These are phyloP conservation scores for Sylvilagus bachmani DNA, from an alignment of 2,113 vertebrate species.

Conservation along the genomic window DNA sequence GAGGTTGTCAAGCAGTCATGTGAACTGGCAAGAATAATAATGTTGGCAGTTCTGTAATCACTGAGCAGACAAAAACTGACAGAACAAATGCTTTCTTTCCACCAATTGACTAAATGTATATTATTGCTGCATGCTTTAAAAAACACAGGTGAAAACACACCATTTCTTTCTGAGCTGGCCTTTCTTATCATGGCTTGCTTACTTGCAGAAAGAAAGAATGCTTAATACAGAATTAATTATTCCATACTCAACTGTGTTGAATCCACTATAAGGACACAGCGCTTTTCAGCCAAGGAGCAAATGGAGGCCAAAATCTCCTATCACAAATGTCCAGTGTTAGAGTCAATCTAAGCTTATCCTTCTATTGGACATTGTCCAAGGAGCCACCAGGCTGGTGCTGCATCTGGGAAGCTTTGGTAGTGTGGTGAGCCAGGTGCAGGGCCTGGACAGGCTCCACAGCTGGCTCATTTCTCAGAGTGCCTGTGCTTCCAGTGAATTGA, in stretches of 20 bases:
- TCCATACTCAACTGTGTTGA: background rate
- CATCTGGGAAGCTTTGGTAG: background rate
- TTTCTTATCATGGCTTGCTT: conserved; percentile 18
- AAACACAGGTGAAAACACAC: conserved; percentile 24
- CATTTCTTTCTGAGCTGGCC: background rate
- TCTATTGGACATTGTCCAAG: background rate
- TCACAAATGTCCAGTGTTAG: background rate
- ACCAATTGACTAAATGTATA: conserved; percentile 52
- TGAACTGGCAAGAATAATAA: conserved; percentile 72
- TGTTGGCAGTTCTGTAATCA: conserved; percentile 70
- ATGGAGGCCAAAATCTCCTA: background rate
- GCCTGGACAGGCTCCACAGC: background rate
- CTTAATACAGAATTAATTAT: conserved; percentile 8
- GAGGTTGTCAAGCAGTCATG: conserved; percentile 64
- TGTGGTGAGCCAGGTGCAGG: background rate
- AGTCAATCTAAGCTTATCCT: background rate
- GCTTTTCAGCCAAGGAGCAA: background rate
- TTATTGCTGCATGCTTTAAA: conserved; percentile 51
- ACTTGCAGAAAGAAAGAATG: conserved; percentile 1
- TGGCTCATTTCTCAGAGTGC: background rate
- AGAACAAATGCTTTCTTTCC: conserved; percentile 70
- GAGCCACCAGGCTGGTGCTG: background rate
- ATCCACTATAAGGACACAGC: background rate
- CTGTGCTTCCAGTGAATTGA: background rate
- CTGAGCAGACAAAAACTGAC: conserved; percentile 66